These are phyloP conservation scores for Stenolophus ochropezus DNA, from an alignment of 2,888 invertebrate species.

Conservation along the genomic window DNA sequence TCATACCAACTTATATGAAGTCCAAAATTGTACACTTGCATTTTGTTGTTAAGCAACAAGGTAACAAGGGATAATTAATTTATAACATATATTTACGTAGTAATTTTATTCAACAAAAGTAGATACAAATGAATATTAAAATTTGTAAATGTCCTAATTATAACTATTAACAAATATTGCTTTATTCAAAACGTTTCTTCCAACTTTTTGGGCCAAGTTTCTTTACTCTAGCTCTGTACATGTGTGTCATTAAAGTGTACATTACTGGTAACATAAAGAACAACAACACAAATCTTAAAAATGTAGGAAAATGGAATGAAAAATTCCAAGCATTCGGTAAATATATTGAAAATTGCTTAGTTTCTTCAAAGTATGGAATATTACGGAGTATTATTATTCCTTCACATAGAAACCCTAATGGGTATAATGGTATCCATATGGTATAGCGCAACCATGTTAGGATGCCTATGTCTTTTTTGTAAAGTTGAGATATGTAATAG, in stretches of 20 bases:
- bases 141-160: slow-evolving; percentile 3
- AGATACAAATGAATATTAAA: slow-evolving; percentile 36
- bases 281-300: slow-evolving; percentile 86
- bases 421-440: slow-evolving; percentile 95
- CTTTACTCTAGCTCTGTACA: slow-evolving; percentile 84
- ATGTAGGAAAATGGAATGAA: slow-evolving; percentile 88
- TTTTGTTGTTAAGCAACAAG: too few species aligned
- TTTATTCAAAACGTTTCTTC: slow-evolving; percentile 59
- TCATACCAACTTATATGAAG: background rate
- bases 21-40: too few species aligned
- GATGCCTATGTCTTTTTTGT: slow-evolving; percentile 82
- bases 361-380: slow-evolving; percentile 93
- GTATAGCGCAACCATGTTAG: slow-evolving; percentile 96
- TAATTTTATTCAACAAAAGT: slow-evolving; percentile 47
- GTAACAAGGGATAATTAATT: too few species aligned
- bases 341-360: slow-evolving; percentile 82
- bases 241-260: slow-evolving; percentile 87
- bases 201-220: slow-evolving; percentile 77
- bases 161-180: slow-evolving; percentile 29
- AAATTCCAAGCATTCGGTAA: slow-evolving; percentile 92
- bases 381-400: slow-evolving; percentile 87
- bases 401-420: slow-evolving; percentile 91
- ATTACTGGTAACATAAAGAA: slow-evolving; percentile 85
- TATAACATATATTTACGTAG: background rate
- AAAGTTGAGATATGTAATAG: slow-evolving; percentile 89